Evolutionary conservation across 2,113 vertebrate species (phyloP).

Genomic region (Oceanodroma tethys): DNA sequence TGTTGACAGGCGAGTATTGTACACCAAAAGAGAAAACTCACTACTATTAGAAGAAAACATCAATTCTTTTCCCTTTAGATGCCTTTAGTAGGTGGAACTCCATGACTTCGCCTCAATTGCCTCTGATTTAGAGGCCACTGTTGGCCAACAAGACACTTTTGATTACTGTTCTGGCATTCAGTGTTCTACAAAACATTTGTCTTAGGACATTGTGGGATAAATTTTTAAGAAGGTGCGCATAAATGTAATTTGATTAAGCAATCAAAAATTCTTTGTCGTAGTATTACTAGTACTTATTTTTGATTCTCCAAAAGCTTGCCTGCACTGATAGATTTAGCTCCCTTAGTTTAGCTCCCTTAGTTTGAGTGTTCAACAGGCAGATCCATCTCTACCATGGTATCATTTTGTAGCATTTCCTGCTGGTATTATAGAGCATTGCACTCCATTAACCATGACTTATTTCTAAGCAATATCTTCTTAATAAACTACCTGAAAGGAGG

Average conservation of each 20-base stretch:
- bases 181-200: background rate
- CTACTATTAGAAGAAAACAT: background rate
- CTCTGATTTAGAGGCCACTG: background rate
- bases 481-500: background rate
- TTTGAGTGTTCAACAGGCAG: background rate
- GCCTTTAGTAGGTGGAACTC: background rate
- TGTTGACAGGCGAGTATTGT: slow-evolving; percentile 83
- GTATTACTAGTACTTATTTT: background rate
- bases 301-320: background rate
- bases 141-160: background rate
- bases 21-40: background rate
- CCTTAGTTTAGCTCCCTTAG: no score
- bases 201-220: background rate
- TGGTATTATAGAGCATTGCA: background rate
- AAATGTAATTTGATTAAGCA: background rate
- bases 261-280: background rate
- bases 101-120: background rate
- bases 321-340: background rate
- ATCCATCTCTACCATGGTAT: background rate
- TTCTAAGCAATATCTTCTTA: background rate
- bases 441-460: background rate
- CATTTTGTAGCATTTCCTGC: background rate
- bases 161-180: background rate
- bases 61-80: background rate
- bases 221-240: background rate